Percentiles rank a stretch among this genome's conserved stretches.
These are phyloP conservation scores for Acromyrmex charruanus DNA, from an alignment of 1,140 invertebrate genomes.

Conservation along the genomic window DNA sequence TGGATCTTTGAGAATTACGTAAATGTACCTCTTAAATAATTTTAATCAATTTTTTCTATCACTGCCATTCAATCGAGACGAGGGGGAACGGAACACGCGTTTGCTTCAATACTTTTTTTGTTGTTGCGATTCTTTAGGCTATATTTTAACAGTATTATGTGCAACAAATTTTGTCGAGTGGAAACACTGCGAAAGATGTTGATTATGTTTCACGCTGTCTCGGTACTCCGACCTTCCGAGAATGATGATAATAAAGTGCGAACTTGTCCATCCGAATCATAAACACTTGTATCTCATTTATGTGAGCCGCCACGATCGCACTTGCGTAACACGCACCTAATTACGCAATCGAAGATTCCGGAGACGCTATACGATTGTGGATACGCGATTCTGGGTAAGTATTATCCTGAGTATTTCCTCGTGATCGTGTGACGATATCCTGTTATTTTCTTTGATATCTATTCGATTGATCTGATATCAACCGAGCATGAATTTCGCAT, in stretches of 20 bases:
- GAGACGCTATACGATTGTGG: not conserved
- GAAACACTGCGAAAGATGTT: not conserved
- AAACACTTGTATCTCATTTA: constrained; percentile 25
- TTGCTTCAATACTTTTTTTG: not conserved
- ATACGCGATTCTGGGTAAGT: constrained; percentile 2
- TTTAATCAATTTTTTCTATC: constrained; percentile 58
- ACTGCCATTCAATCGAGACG: constrained; percentile 68
- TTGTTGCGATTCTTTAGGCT: not conserved
- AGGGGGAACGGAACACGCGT: not conserved
- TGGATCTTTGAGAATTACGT: not conserved
- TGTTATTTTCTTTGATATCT: not conserved
- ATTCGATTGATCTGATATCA: not conserved
- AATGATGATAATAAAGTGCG: constrained; percentile 35
- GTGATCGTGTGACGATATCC: not conserved
- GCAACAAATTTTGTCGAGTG: not conserved
- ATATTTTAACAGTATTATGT: not conserved
- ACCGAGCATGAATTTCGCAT: not conserved
- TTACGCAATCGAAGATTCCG: not conserved
- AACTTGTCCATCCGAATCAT: constrained; percentile 22
- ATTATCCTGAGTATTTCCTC: not conserved
- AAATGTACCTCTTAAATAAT: constrained; percentile 33
- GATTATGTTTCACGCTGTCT: not conserved
- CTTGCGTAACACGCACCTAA: not conserved
- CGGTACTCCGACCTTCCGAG: not conserved
- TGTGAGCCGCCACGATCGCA: not conserved